These are phyloP conservation scores for Melipona bicolor DNA, from an alignment of 2,888 invertebrate genomes.

Conservation along the genomic window DNA sequence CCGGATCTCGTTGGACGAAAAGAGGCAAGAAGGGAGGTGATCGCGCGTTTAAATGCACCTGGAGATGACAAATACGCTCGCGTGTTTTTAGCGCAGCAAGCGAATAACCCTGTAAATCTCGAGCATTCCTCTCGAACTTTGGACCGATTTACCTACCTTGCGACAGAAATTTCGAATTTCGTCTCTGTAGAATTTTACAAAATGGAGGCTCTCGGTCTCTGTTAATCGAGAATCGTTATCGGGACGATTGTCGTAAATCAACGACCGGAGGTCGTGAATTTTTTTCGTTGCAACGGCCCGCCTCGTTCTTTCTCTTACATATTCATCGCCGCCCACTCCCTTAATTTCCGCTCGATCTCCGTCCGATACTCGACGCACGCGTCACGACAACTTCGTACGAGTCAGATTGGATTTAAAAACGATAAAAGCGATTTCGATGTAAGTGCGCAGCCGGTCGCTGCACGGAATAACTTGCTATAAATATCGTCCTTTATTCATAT, in stretches of 20 bases:
- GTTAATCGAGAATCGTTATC: background rate
- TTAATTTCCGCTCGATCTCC: constrained; percentile 2
- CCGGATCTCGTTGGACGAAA: background rate
- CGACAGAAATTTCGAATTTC: background rate
- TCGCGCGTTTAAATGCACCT: constrained; percentile 11
- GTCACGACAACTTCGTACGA: constrained; percentile 17
- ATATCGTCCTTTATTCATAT: constrained; percentile 18
- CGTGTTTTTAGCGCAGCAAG: background rate
- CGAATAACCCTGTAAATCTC: constrained; percentile 3
- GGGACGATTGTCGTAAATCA: background rate
- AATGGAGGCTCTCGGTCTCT: too few species aligned
- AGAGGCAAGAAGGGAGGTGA: background rate
- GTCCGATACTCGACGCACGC: background rate
- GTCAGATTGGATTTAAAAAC: constrained; percentile 25
- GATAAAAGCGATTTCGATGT: constrained; percentile 6
- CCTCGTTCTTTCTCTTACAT: background rate
- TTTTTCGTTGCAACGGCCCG: background rate
- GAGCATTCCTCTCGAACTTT: background rate
- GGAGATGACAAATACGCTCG: constrained; percentile 10
- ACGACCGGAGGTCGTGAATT: background rate
- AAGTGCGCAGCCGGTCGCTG: background rate
- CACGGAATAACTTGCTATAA: too few species aligned
- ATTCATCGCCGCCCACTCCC: constrained; percentile 23
- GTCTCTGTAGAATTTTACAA: background rate
- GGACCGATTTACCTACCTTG: background rate